A percentile compares a stretch with the other conserved stretches of the same genome.
phyloP scores from a whole-genome alignment of 2,113 vertebrate species.

The Eolophus roseicapilla region DNA sequence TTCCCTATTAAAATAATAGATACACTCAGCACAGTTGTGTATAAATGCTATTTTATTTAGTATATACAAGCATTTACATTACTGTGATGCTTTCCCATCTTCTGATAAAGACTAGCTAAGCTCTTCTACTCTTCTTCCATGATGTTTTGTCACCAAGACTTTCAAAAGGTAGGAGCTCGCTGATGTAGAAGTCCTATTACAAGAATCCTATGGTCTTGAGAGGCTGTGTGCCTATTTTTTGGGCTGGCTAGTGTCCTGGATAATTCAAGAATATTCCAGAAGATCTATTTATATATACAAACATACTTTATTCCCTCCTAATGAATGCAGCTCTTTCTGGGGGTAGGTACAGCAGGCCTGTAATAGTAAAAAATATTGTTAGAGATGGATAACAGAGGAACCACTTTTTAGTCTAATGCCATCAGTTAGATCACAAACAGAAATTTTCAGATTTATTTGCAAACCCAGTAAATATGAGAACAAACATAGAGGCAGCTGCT shows the following conservation, averaged over 20 bases:
- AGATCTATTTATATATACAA: not conserved
- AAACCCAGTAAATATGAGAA: not conserved
- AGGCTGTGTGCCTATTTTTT: not conserved
- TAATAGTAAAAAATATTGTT: not conserved
- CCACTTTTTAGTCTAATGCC: not conserved
- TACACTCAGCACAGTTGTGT: not conserved
- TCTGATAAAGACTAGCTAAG: not conserved
- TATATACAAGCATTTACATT: not conserved
- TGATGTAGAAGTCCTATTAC: not conserved
- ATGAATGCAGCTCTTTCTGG: not conserved
- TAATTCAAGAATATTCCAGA: not conserved
- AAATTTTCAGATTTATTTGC: not conserved
- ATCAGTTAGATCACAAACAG: not conserved
- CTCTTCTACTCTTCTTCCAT: not conserved
- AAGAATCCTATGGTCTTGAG: not conserved
- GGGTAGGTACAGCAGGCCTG: not conserved
- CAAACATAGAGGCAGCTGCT: not conserved
- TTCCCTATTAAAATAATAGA: not conserved
- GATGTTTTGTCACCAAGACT: not conserved
- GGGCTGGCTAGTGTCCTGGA: not conserved
- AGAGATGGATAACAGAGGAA: not conserved
- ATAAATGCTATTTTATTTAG: not conserved
- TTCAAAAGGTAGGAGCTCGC: not conserved
- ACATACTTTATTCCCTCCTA: fast-evolving
- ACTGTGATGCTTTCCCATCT: not conserved